Base-by-base conservation (phyloP, 2,888 invertebrate genomes). In the Noctua fimbriata region DNA sequence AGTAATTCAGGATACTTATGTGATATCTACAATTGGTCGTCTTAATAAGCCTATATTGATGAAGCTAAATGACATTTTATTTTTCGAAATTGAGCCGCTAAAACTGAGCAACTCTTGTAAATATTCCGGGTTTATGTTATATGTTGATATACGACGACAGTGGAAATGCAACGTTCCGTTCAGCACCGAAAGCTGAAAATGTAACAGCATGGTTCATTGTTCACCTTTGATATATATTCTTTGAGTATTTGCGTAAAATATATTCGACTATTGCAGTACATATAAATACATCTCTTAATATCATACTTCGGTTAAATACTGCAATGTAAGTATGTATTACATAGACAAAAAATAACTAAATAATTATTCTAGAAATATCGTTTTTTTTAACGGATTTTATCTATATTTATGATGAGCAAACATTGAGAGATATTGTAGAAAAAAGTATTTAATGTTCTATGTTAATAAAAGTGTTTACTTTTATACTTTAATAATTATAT, bases 1-100 rank as follows among this genome's bases (percentile, higher is more conserved):
- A 72, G 1, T 77, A 69, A 63, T 69, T 75, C 32, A 67, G n/a
- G 18, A 78, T 76, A 58, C 55, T 65, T 78, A 84, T 70, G 77
- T 79, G 52, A 78, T 77, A 70, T 76, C 78, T 88, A 87, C 80
- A 83, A 85, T 87, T 90, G 89, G 89, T 89, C 89, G 73, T 85
- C 70, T 75, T 76, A 84, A 52, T 82, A 88, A 83, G 81, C 76
- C 83, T 88, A 82, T 78, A 66, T 69, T 80, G 69, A 83, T 79
- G 78, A 79, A 77, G 80, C 73, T 77, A 80, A 65, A 69, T 76
- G 65, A 76, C 49, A 79, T 69, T 28, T 55, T 66, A 69, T 18
- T 16, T 70, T 49, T 70, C 28, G 69, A 76, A 82, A 41, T 89
- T 89, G 88, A 89, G 88, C 89, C 77, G 70, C 77, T 24, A 60